Percentiles rank a stretch among this genome's conserved stretches.
Conservation (phyloP, 2,113 vertebrate genomes). For the Macheiramphus alcinus region DNA sequence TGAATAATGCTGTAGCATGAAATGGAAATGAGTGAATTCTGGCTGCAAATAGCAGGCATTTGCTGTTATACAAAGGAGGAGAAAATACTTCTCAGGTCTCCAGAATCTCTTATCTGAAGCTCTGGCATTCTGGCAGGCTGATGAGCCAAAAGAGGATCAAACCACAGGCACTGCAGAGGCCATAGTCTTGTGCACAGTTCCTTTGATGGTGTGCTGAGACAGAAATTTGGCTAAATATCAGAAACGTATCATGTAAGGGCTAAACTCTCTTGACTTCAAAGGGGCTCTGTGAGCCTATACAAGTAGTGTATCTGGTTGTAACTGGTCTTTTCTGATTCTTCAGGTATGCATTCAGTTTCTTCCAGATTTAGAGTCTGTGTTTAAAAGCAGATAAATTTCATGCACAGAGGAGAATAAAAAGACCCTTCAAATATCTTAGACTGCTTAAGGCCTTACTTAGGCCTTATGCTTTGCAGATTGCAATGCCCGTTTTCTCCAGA, state of each 20-base stretch:
- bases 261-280: neutral
- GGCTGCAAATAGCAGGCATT: neutral
- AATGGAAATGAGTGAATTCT: neutral
- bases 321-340: neutral
- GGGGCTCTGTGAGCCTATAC: neutral
- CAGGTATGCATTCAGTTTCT: neutral
- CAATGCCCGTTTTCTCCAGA: neutral
- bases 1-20: neutral
- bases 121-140: neutral
- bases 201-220: neutral
- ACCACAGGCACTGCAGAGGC: neutral
- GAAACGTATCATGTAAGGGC: accelerated
- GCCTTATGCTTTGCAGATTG: neutral
- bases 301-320: neutral
- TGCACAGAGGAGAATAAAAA: neutral
- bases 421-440: neutral
- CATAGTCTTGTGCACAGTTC: neutral
- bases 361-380: neutral
- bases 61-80: neutral
- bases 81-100: neutral
- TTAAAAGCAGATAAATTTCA: neutral
- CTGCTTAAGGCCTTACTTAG: neutral
- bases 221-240: neutral
- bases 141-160: neutral
- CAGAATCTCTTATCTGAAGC: neutral